Conservation (phyloP, 2,888 invertebrate genomes). For the Scaptomyza parva region DNA sequence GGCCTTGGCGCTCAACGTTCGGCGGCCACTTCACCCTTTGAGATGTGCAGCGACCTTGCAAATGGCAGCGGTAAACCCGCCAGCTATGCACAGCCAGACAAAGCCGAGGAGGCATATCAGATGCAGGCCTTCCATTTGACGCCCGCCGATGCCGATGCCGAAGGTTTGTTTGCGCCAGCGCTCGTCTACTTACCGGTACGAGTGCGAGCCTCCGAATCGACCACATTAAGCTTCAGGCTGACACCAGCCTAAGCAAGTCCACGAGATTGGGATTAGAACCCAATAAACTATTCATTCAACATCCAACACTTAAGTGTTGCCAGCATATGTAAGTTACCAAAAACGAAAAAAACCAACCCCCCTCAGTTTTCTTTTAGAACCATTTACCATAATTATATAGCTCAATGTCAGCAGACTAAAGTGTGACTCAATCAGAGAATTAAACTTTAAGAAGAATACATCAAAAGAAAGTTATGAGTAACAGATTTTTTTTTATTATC, state of each 20-base stretch:
- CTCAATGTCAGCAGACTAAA: constrained; percentile 25
- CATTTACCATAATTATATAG: constrained; percentile 30
- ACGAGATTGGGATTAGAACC: constrained; percentile 3
- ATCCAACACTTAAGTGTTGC: constrained; percentile 60
- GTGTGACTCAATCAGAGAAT: not conserved
- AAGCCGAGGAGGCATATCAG: constrained; percentile 85
- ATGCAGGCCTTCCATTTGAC: constrained; percentile 97
- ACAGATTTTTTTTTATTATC: not conserved
- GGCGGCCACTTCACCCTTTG: constrained; percentile 71
- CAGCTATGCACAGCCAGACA: constrained; percentile 88
- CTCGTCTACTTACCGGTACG: constrained; percentile 97
- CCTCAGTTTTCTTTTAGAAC: constrained; percentile 52
- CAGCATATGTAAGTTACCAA: constrained; percentile 66
- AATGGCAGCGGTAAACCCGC: constrained; percentile 85
- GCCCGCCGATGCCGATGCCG: constrained; percentile 65
- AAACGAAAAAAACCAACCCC: constrained; percentile 12
- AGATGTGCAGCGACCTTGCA: constrained; percentile 79
- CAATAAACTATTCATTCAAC: constrained; percentile 20
- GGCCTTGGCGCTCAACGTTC: constrained; percentile 64
- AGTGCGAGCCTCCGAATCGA: constrained; percentile 92
- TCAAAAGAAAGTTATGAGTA: not conserved
- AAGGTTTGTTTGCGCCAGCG: constrained; percentile 92
- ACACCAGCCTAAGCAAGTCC: constrained; percentile 92
- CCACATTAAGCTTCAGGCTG: constrained; percentile 96
- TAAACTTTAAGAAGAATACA: not conserved